Evolutionary conservation across 2,888 invertebrate genomes (phyloP).

Genomic region (Platycheirus albimanus): DNA sequence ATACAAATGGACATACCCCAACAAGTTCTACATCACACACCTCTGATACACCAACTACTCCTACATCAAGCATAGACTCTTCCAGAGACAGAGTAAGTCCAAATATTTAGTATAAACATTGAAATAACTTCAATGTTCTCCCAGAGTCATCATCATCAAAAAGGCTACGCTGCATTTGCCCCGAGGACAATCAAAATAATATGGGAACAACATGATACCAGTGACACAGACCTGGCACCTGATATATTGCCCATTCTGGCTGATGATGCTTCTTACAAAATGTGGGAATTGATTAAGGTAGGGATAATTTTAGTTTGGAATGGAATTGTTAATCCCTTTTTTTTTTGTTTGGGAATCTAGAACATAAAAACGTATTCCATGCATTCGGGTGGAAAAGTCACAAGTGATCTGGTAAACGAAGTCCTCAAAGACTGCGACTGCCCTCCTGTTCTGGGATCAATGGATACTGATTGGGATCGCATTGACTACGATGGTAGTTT

Average conservation of each 20-base stretch:
- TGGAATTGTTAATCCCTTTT: too few relatives aligned
- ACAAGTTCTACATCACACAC: conserved; percentile 55
- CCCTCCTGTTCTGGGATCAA: conserved; percentile 81
- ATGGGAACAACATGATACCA: conserved; percentile 82
- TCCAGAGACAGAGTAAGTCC: conserved; percentile 72
- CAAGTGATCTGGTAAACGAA: conserved; percentile 82
- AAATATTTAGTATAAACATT: neutral
- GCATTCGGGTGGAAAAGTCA: conserved; percentile 81
- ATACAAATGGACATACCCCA: conserved; percentile 69
- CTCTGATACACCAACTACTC: conserved; percentile 75
- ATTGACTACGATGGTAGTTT: conserved; percentile 81
- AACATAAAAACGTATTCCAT: conserved; percentile 81
- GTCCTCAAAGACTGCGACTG: conserved; percentile 81
- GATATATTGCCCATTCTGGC: conserved; percentile 81
- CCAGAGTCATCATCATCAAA: conserved; percentile 79
- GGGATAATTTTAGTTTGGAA: neutral
- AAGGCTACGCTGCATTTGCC: conserved; percentile 80
- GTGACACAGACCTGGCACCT: conserved; percentile 80
- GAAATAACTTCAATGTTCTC: neutral
- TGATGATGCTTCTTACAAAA: conserved; percentile 82
- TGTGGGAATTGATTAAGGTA: conserved; percentile 82
- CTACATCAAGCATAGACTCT: conserved; percentile 75
- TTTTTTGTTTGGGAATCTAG: conserved; percentile 73
- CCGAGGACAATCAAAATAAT: conserved; percentile 81
- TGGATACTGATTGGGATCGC: conserved; percentile 81